Percentiles rank a stretch among this genome's conserved stretches.
Evolutionary conservation across 2,113 vertebrate species (phyloP).

Genomic region (Bufo bufo): DNA sequence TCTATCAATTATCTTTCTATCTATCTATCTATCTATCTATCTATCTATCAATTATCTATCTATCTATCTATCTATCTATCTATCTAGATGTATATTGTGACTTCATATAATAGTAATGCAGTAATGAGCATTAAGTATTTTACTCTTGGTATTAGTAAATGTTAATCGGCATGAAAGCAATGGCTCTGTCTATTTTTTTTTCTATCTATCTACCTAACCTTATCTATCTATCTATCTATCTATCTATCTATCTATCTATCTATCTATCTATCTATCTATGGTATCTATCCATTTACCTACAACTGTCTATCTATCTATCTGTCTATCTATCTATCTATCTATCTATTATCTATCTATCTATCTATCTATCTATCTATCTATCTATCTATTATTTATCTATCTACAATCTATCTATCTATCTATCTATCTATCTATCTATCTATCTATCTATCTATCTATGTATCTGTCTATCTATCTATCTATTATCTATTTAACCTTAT

Average conservation of each 20-base stretch:
- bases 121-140: too few species aligned
- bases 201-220: neutral
- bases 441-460: neutral
- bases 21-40: neutral
- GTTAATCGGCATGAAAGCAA: too few species aligned
- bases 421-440: neutral
- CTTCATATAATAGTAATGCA: too few species aligned
- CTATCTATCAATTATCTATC: neutral
- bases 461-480: neutral
- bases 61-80: conserved; percentile 3
- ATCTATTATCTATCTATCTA: neutral
- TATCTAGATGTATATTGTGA: neutral
- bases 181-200: neutral
- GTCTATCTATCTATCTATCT: too few species aligned
- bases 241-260: neutral
- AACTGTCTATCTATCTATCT: neutral
- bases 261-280: neutral
- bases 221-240: neutral
- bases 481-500: neutral
- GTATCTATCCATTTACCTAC: too few species aligned
- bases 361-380: conserved; percentile 12
- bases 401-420: neutral
- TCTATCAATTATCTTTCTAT: conserved; percentile 3
- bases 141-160: too few species aligned
- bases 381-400: neutral